Evolutionary conservation across 2,888 invertebrate species (phyloP), one percentile per base, ranked within the genome.

Genomic region (Archips xylosteana): DNA sequence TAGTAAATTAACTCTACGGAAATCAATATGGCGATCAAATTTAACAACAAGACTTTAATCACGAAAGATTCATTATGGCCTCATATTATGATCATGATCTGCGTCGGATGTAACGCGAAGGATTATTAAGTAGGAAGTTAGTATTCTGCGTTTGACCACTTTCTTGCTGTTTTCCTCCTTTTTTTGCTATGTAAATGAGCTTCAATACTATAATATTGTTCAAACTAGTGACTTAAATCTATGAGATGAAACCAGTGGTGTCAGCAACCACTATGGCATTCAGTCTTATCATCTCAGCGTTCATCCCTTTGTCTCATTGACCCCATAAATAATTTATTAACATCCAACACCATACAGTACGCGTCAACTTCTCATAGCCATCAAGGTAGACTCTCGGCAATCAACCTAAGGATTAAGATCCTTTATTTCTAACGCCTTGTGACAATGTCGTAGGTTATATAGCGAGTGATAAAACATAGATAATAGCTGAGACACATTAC

Each of bases 261-360:
- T 57, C 69, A 59, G 61, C 73, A 68, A 66, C 72, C 68, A 68
- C 59, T 59, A 64, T 49, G 64, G 65, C 65, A 65, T 65, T 51
- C 54, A 15, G 67, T 51, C 69, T 74, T 74, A 74, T 74, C 74
- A 60, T 42, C 66, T 57, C 59, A 34, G 51, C 73, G 69, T 69
- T 73, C 74, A 74, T 74, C 74, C 74, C 74, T 74, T 74, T 74
- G 74, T 74, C 65, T 70, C 74, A 70, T 70, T 74, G 74, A 74
- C 74, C 74, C 74, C 70, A 74, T 74, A 74, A 74, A 74, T 74
- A 70, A 74, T 74, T 74, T 74, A 74, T 74, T 64, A 74, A 74
- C 72, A 72, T 42, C 74, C 74, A 70, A 70, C 74, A 70, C 74
- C 60, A 66, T 60, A 65, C 49, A 67, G 34, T 6, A 36, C 15